Percentiles rank a stretch among this genome's conserved stretches.
Evolutionary conservation across 2,113 vertebrate genomes (phyloP).

Genomic region (Tupaia chinensis): DNA sequence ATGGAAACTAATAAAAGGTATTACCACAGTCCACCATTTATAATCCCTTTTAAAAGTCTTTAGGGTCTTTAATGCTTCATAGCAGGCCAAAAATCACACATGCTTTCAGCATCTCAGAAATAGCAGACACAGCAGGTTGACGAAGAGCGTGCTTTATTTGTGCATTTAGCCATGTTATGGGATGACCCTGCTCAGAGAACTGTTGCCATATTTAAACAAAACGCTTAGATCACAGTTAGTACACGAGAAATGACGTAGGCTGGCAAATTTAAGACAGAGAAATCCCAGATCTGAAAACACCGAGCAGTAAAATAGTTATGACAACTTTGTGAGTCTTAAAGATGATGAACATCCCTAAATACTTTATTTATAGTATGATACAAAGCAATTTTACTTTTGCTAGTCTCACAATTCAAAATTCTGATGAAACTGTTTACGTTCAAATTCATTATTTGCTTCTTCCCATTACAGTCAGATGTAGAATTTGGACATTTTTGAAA

Average conservation of each 20-base stretch:
- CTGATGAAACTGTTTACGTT: background rate
- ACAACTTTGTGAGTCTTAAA: background rate
- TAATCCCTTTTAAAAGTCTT: background rate
- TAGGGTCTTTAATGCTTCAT: background rate
- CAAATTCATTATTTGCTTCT: background rate
- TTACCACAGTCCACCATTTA: background rate
- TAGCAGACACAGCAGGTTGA: background rate
- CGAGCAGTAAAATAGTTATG: background rate
- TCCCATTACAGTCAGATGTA: background rate
- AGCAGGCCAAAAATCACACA: background rate
- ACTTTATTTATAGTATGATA: background rate
- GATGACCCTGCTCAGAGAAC: background rate
- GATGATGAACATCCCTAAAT: background rate
- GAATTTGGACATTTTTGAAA: slow-evolving; percentile 24
- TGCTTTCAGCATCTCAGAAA: background rate
- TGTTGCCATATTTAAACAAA: background rate
- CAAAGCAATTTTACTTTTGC: background rate
- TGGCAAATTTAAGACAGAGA: background rate
- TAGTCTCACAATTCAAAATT: background rate
- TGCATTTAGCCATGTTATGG: background rate
- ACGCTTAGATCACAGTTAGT: background rate
- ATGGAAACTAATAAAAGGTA: slow-evolving; percentile 40
- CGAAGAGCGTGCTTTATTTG: background rate
- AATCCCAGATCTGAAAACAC: background rate
- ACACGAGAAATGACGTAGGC: background rate